phyloP scores from a whole-genome alignment of 2,888 invertebrate species.

The Melipona bicolor region DNA sequence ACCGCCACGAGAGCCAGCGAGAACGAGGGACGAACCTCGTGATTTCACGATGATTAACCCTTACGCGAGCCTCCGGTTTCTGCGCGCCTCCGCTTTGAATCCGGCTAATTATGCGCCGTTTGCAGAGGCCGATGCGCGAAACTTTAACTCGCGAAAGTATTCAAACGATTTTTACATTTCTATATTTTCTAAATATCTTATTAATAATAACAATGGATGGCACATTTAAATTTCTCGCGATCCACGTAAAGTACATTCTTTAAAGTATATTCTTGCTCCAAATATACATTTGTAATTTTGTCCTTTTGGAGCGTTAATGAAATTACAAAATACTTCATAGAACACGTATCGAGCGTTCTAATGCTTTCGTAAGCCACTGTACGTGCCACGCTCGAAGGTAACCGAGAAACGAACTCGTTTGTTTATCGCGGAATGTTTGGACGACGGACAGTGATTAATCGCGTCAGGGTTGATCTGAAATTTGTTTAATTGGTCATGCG shows the following conservation, averaged over 20 bases:
- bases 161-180: too few species aligned
- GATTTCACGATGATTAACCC: conserved; percentile 50
- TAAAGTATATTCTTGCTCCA: too few species aligned
- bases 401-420: conserved; percentile 39
- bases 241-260: too few species aligned
- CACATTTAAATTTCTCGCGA: too few species aligned
- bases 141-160: not conserved
- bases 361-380: not conserved
- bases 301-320: too few species aligned
- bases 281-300: too few species aligned
- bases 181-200: too few species aligned
- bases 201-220: too few species aligned
- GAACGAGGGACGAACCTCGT: conserved; percentile 19
- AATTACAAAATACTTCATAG: too few species aligned
- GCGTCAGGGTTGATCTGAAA: conserved; percentile 20
- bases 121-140: conserved; percentile 15
- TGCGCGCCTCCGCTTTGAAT: conserved; percentile 42
- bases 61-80: conserved; percentile 10
- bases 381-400: conserved; percentile 29
- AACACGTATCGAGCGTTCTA: not conserved
- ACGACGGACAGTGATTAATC: not conserved
- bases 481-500: not conserved
- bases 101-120: conserved; percentile 37
- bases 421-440: not conserved
- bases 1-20: not conserved